Conservation (phyloP, 2,113 vertebrate genomes). For the Neoarius graeffei region DNA sequence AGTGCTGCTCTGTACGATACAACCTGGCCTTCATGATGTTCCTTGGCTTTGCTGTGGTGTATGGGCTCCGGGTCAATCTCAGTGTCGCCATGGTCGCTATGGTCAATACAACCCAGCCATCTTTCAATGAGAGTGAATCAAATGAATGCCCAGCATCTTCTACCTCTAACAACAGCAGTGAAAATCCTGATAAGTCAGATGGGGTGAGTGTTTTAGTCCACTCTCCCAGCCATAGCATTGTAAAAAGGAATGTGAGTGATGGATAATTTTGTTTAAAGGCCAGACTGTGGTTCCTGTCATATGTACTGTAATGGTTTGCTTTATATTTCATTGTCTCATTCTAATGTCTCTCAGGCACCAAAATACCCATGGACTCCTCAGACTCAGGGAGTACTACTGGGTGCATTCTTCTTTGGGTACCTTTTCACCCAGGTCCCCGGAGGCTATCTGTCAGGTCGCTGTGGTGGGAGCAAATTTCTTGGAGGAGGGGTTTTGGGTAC, state of each 20-base stretch:
- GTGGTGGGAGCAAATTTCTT: slow-evolving; percentile 76
- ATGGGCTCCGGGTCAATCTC: slow-evolving; percentile 81
- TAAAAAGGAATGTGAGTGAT: background rate
- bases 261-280: background rate
- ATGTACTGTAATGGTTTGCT: background rate
- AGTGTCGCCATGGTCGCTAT: slow-evolving; percentile 83
- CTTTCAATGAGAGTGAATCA: slow-evolving; percentile 49
- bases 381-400: slow-evolving; percentile 79
- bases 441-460: slow-evolving; percentile 79
- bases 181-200: slow-evolving; percentile 51
- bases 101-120: slow-evolving; percentile 70
- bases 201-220: slow-evolving; percentile 57
- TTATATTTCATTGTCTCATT: background rate
- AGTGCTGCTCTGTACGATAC: slow-evolving; percentile 78
- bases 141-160: slow-evolving; percentile 60
- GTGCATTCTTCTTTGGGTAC: slow-evolving; percentile 84
- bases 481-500: slow-evolving; percentile 78
- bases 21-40: slow-evolving; percentile 82
- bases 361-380: slow-evolving; percentile 67
- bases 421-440: slow-evolving; percentile 80
- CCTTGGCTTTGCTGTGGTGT: slow-evolving; percentile 77
- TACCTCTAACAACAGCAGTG: slow-evolving; percentile 44
- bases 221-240: background rate
- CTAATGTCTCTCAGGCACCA: slow-evolving; percentile 59
- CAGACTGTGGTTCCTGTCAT: background rate